Conservation (phyloP, 2,888 invertebrate species). For the Dryocosmus kuriphilus region DNA sequence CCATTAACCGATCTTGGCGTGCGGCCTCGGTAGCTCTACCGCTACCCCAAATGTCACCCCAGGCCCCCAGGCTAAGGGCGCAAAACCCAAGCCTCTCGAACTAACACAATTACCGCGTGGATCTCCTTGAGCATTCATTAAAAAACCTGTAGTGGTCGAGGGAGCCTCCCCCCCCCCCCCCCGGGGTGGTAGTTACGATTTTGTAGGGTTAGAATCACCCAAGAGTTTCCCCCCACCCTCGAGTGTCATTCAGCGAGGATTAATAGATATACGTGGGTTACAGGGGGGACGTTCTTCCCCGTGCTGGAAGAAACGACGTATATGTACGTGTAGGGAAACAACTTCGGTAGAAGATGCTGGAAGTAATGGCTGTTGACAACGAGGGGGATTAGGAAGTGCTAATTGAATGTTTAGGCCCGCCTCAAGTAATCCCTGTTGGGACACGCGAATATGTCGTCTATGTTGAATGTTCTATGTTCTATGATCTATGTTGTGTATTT, state of each 20-base stretch:
- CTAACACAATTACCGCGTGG: slow-evolving; percentile 70
- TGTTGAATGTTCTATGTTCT: not conserved
- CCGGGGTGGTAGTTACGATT: slow-evolving; percentile 66
- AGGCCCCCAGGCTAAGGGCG: slow-evolving; percentile 61
- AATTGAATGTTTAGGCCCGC: slow-evolving; percentile 76
- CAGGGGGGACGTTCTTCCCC: slow-evolving; percentile 49
- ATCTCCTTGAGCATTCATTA: slow-evolving; percentile 73
- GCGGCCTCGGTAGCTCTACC: slow-evolving; percentile 55
- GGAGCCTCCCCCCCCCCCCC: slow-evolving; percentile 52
- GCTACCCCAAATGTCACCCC: slow-evolving; percentile 69
- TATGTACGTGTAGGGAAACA: slow-evolving; percentile 51
- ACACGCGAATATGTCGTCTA: not conserved
- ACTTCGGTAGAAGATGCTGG: slow-evolving; percentile 74
- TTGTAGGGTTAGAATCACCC: slow-evolving; percentile 69
- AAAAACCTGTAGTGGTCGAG: slow-evolving; percentile 65
- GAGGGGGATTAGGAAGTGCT: slow-evolving; percentile 76
- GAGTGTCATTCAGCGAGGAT: slow-evolving; percentile 75
- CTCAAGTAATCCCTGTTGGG: slow-evolving; percentile 40
- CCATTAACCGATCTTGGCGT: slow-evolving; percentile 70
- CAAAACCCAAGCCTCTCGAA: slow-evolving; percentile 63
- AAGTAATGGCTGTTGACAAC: slow-evolving; percentile 77
- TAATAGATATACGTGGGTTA: slow-evolving; percentile 73
- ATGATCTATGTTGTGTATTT: not conserved
- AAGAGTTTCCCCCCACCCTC: slow-evolving; percentile 67
- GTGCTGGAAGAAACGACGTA: slow-evolving; percentile 44